Base-by-base conservation (phyloP, 2,888 invertebrate genomes). In the Heliconius erato region DNA sequence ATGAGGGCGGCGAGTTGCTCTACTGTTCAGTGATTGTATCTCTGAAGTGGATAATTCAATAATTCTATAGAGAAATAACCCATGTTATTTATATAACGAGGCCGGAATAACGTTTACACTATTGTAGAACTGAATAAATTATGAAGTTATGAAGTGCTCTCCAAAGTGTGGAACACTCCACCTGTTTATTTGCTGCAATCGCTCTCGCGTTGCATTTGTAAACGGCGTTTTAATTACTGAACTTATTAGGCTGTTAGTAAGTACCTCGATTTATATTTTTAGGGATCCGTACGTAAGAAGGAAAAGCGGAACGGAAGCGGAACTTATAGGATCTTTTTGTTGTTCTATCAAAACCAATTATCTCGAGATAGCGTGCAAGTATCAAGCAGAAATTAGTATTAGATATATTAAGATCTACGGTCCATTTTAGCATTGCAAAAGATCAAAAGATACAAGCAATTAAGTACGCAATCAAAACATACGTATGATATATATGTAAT, bases 41-140 rank as follows among this genome's bases (percentile, higher is more conserved):
- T 76, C 76, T 54, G 40, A 78, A 78, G 76, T 76, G 26, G 59
- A 76, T 80, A 80, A 80, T 76, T 80, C 59, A 80, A 76, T 80
- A 80, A 81, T 59, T 32, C 81, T 44, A 71, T 40, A 44, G 77
- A 81, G 77, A 81, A 77, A 81, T 77, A 54, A 32, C 69, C 65
- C 49, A 71, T 77, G 44, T 74, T 69, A 68, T 81, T 76, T 77
- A 44, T 28, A 32, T 81, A 81, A 81, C 77, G 63, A 59, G 74
- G 35, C 35, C 74, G 28, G n/a, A 59, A 81, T 59, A 54, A 77
- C 40, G 69, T 63, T 40, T 26, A 69, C 69, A 71, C 63, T 68
- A 40, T 69, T 28, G 35, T 69, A 32, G 69, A 77, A 81, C 68
- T 69, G 19, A 80, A 80, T 68, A 76, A 68, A 32, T 68, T 44